A percentile compares a stretch with the other conserved stretches of the same genome.
Conservation (phyloP, 2,113 vertebrate species). For the Xyrauchen texanus region DNA sequence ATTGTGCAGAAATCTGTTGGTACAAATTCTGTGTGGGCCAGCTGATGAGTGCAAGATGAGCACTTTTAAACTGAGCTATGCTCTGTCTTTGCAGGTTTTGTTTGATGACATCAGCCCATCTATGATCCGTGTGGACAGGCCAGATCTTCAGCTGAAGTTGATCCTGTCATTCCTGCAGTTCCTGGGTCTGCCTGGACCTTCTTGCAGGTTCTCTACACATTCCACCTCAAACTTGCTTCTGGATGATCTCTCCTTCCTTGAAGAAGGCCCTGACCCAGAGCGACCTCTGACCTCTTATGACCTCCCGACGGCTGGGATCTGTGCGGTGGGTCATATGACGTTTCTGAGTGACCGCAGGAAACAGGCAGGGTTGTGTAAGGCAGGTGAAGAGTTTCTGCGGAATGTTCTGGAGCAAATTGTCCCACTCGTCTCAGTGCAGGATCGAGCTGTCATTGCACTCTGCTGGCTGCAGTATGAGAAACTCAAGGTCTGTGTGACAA, state of each 20-base stretch:
- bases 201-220: constrained; percentile 54
- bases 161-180: constrained; percentile 85
- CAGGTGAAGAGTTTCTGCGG: constrained; percentile 87
- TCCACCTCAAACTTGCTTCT: constrained; percentile 78
- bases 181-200: constrained; percentile 78
- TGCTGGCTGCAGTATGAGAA: constrained; percentile 90
- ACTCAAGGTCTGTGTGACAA: constrained; percentile 80
- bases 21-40: too few species aligned
- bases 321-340: constrained; percentile 80
- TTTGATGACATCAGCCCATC: constrained; percentile 93
- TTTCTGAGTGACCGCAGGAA: constrained; percentile 66
- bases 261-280: constrained; percentile 61
- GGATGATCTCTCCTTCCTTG: constrained; percentile 83
- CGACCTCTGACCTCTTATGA: constrained; percentile 74
- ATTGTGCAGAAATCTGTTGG: too few species aligned
- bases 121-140: constrained; percentile 79
- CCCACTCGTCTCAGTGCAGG: constrained; percentile 73
- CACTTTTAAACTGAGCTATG: neutral
- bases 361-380: constrained; percentile 77
- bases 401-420: constrained; percentile 78
- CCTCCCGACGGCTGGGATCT: constrained; percentile 72
- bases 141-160: constrained; percentile 75
- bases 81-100: constrained; percentile 77
- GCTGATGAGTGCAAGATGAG: too few species aligned
- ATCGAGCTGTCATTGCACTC: constrained; percentile 75